Percentiles rank a stretch among this genome's conserved stretches.
Evolutionary conservation across 1,140 invertebrate genomes (phyloP).

Genomic region (Paracyclopina nana): DNA sequence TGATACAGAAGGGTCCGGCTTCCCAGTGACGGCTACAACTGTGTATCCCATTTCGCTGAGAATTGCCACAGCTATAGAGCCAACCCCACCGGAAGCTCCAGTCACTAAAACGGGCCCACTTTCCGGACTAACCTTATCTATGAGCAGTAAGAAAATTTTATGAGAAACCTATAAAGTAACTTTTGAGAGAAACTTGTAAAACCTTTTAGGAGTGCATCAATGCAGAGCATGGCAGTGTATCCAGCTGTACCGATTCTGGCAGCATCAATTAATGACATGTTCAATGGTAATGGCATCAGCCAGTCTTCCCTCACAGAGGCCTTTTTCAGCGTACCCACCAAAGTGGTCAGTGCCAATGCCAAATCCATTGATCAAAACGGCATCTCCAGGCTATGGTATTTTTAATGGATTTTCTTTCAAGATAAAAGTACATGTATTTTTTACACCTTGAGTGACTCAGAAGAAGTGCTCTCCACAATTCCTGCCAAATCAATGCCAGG

Average conservation of each 20-base stretch:
- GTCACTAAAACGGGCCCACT: conserved; percentile 1
- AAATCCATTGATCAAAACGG: conserved; percentile 6
- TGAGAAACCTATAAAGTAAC: too few species aligned
- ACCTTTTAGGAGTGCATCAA: not conserved
- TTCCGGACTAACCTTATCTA: not conserved
- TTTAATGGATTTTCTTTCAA: too few species aligned
- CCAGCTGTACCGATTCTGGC: conserved; percentile 13
- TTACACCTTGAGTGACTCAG: not conserved
- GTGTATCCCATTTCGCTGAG: not conserved
- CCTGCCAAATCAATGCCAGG: not conserved
- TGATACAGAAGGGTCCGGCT: not conserved
- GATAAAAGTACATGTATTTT: too few species aligned
- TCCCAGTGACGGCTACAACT: not conserved
- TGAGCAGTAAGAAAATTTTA: too few species aligned
- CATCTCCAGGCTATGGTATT: conserved; percentile 3
- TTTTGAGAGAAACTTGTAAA: too few species aligned
- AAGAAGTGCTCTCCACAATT: not conserved
- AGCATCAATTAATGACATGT: not conserved
- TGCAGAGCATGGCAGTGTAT: conserved; percentile 13
- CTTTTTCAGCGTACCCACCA: conserved; percentile 4
- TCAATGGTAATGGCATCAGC: not conserved
- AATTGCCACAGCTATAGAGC: not conserved
- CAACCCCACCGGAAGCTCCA: not conserved
- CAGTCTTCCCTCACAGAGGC: conserved; percentile 2
- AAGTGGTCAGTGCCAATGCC: conserved; percentile 10